phyloP scores from a whole-genome alignment of 2,888 invertebrate species.

The Folsomia candida region DNA sequence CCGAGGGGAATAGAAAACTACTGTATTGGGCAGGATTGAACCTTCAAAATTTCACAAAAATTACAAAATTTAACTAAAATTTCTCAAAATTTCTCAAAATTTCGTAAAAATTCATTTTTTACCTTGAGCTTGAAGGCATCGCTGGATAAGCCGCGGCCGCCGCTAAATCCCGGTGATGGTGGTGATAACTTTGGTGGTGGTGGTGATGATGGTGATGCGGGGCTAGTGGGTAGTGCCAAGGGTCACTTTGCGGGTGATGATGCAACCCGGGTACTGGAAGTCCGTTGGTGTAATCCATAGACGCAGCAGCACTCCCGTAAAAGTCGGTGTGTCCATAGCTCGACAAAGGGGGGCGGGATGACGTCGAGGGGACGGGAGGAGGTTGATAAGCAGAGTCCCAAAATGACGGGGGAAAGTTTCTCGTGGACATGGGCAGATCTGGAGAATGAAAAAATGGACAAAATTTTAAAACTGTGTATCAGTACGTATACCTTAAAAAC shows the following conservation, averaged over 20 bases:
- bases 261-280: constrained; percentile 40
- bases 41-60: constrained; percentile 32
- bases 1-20: constrained; percentile 47
- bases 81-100: not conserved
- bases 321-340: constrained; percentile 49
- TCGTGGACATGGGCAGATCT: constrained; percentile 77
- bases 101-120: not conserved
- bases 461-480: too few relatives aligned
- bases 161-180: constrained; percentile 24
- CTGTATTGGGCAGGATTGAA: constrained; percentile 50
- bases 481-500: too few relatives aligned
- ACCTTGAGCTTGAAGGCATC: constrained; percentile 46
- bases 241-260: constrained; percentile 55
- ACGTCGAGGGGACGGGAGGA: constrained; percentile 55
- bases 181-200: constrained; percentile 41
- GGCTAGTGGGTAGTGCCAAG: constrained; percentile 67
- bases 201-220: constrained; percentile 60
- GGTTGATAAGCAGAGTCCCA: constrained; percentile 88
- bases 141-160: constrained; percentile 40
- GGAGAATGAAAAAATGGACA: too few relatives aligned
- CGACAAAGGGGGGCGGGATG: constrained; percentile 53
- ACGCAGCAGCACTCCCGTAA: constrained; percentile 41
- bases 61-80: too few relatives aligned
- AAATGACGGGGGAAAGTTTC: constrained; percentile 93
- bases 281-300: constrained; percentile 50